phyloP scores from a whole-genome alignment of 2,888 invertebrate species.

The Scotopteryx bipunctaria region DNA sequence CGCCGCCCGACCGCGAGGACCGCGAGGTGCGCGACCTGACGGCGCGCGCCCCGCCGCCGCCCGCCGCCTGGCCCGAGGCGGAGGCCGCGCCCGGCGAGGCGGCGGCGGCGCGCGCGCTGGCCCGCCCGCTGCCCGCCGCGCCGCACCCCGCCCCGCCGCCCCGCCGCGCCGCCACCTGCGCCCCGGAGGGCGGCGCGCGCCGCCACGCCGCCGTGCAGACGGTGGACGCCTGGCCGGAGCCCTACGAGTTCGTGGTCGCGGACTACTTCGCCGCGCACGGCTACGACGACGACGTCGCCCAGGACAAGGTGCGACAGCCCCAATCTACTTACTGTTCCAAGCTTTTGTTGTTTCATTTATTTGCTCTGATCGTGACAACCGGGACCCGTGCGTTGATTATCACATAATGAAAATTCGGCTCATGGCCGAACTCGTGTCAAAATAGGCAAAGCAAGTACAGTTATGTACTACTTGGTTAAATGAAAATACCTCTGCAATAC shows the following conservation, averaged over 20 bases:
- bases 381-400: no score
- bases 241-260: constrained; percentile 90
- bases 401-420: no score
- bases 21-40: constrained; percentile 44
- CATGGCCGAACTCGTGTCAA: no score
- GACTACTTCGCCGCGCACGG: constrained; percentile 82
- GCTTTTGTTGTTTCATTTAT: no score
- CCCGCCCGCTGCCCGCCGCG: constrained; percentile 38
- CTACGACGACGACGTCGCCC: constrained; percentile 60
- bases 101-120: constrained; percentile 33
- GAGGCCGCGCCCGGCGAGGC: constrained; percentile 8
- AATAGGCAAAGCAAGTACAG: no score
- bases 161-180: constrained; percentile 41
- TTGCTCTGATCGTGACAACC: no score
- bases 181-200: constrained; percentile 29
- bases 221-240: constrained; percentile 86
- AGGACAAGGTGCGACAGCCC: constrained; percentile 42
- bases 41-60: constrained; percentile 29
- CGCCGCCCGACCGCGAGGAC: constrained; percentile 53
- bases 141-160: constrained; percentile 32
- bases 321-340: no score
- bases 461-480: no score
- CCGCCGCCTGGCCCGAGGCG: constrained; percentile 26
- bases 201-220: constrained; percentile 82
- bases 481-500: no score